Evolutionary conservation across 2,888 invertebrate species (phyloP).

Genomic region (Podotricha telesiphe): DNA sequence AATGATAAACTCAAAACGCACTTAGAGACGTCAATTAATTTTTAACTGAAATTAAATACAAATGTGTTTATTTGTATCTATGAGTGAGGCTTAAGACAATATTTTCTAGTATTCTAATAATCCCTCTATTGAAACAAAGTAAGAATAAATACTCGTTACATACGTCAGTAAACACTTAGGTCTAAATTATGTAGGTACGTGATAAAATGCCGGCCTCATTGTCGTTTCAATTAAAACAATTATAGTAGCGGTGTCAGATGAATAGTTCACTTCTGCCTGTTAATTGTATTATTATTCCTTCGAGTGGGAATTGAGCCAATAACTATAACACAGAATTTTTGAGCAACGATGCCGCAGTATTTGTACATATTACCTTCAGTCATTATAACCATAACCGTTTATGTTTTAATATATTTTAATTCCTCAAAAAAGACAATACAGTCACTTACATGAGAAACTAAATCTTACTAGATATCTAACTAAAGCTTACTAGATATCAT

Average conservation of each 20-base stretch:
- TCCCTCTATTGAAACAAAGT: not conserved
- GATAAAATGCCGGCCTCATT: conserved; percentile 26
- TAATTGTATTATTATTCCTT: not conserved
- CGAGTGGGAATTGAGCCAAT: too few relatives aligned
- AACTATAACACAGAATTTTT: too few relatives aligned
- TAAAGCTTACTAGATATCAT: too few relatives aligned
- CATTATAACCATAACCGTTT: too few relatives aligned
- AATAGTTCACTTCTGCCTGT: conserved; percentile 2
- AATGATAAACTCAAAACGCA: not conserved
- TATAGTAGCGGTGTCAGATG: conserved; percentile 33
- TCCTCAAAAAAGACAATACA: too few relatives aligned
- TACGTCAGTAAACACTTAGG: conserved; percentile 32
- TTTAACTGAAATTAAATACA: not conserved
- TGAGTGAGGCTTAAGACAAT: not conserved
- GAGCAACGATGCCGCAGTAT: too few relatives aligned
- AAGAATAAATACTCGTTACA: too few relatives aligned
- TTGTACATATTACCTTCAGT: too few relatives aligned
- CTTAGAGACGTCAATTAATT: not conserved
- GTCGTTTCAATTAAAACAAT: conserved; percentile 65
- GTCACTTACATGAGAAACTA: too few relatives aligned
- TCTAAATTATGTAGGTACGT: conserved; percentile 25
- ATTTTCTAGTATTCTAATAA: not conserved
- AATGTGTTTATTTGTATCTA: not conserved
- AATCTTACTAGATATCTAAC: too few relatives aligned
- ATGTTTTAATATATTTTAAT: too few relatives aligned